phyloP scores from a whole-genome alignment of 2,888 invertebrate species.

The Incurvaria masculella region DNA sequence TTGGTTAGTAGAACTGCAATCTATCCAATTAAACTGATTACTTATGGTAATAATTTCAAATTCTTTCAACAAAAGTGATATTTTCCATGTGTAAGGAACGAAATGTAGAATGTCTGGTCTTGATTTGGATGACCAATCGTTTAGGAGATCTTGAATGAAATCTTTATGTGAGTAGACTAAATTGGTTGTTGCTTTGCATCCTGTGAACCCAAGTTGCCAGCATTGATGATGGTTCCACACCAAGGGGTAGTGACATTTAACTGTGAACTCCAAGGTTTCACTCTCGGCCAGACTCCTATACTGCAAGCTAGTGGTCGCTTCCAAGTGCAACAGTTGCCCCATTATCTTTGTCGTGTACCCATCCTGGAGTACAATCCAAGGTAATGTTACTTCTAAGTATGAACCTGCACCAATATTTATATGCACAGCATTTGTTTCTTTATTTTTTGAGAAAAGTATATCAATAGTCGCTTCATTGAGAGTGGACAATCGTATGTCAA shows the following conservation, averaged over 20 bases:
- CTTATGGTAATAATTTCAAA: slow-evolving; percentile 91
- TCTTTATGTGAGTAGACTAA: slow-evolving; percentile 94
- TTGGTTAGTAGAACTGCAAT: slow-evolving; percentile 93
- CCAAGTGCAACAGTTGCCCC: slow-evolving; percentile 90
- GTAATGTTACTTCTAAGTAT: slow-evolving; percentile 93
- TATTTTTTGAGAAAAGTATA: slow-evolving; percentile 89
- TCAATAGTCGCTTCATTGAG: slow-evolving; percentile 93
- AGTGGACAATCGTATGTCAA: slow-evolving; percentile 89
- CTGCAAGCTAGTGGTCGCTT: slow-evolving; percentile 93
- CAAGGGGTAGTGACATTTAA: slow-evolving; percentile 85
- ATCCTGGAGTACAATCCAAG: slow-evolving; percentile 85
- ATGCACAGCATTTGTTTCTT: slow-evolving; percentile 96
- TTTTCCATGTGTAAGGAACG: slow-evolving; percentile 96
- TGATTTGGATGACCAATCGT: slow-evolving; percentile 95
- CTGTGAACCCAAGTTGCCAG: slow-evolving; percentile 89
- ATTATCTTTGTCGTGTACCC: slow-evolving; percentile 90
- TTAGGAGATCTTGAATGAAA: slow-evolving; percentile 93
- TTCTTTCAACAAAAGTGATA: slow-evolving; percentile 87
- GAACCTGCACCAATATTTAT: slow-evolving; percentile 94
- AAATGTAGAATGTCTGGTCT: slow-evolving; percentile 92
- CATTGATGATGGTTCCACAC: slow-evolving; percentile 97
- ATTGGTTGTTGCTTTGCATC: slow-evolving; percentile 91
- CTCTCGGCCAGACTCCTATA: slow-evolving; percentile 91
- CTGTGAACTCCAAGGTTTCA: slow-evolving; percentile 91
- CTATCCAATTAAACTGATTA: slow-evolving; percentile 99